A percentile compares a stretch with the other conserved stretches of the same genome.
phyloP scores from a whole-genome alignment of 2,888 invertebrate genomes.

The Mimas tiliae region DNA sequence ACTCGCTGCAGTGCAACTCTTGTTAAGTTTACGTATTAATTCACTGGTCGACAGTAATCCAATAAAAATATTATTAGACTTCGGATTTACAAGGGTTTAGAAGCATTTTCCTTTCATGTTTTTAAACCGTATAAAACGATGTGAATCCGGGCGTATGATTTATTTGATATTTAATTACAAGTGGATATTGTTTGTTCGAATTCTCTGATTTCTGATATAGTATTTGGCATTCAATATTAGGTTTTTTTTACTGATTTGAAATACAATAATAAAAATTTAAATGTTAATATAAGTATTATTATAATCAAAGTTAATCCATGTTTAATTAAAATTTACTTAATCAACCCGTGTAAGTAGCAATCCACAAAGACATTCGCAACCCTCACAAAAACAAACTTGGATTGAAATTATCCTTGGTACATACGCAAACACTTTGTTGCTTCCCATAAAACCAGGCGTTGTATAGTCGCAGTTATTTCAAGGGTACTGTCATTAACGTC shows the following conservation, averaged over 20 bases:
- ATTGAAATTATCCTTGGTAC: conserved; percentile 1
- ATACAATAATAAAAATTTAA: too few relatives aligned
- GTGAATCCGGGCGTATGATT: background rate
- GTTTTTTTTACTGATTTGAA: too few relatives aligned
- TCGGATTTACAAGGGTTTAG: conserved; percentile 1
- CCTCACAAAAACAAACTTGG: background rate
- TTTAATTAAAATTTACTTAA: too few relatives aligned
- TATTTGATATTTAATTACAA: background rate
- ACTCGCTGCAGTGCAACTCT: conserved; percentile 25
- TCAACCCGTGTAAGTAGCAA: too few relatives aligned
- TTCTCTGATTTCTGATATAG: background rate
- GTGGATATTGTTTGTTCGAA: background rate
- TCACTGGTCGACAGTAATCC: conserved; percentile 34
- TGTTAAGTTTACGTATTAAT: conserved; percentile 33
- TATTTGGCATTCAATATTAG: background rate
- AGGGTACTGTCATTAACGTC: conserved; percentile 41
- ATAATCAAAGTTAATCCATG: too few relatives aligned
- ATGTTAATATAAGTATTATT: too few relatives aligned
- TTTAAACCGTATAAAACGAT: conserved; percentile 1
- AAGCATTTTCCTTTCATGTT: background rate
- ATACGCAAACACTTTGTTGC: conserved; percentile 16
- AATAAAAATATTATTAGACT: conserved; percentile 39
- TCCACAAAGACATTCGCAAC: too few relatives aligned
- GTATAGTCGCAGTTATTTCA: conserved; percentile 26
- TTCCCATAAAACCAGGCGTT: conserved; percentile 16